Evolutionary conservation across 2,797 vertebrate genomes (phyloP), one percentile per base, ranked within the genome.

Genomic region (Sebastes nivosus): DNA sequence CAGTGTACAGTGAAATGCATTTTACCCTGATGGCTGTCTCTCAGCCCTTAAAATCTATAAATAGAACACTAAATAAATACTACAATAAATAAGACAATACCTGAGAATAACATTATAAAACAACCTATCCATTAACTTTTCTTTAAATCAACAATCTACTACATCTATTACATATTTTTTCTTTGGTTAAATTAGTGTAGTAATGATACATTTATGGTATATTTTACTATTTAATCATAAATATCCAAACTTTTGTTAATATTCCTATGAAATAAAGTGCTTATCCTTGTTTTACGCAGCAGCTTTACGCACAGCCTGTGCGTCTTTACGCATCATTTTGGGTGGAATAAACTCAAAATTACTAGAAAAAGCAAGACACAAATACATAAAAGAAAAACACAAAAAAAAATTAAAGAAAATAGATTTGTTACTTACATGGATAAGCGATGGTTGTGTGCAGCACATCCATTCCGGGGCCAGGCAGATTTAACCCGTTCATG

Each of bases 391-490:
- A 58, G 1, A 18, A 18, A 27, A 27, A 52, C 4, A 55, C 12
- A 1, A 2, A 12, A 36, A 4, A 46, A 12, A 18, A 50, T 12
- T 5, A 2, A 6, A 20, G 9, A 34, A 38, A 61, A 67, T 8
- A 18, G 9, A 13, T 6, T n/a, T 8, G 50, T 52, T 84, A 95
- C 97, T 97, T 92, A 98, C 97, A 96, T 6, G 97, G 96, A 81
- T 97, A 98, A 25, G 96, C 96, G 30, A 97, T 96, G 3, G 97
- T 96, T 0, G 96, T 96, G 89, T 97, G 97, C 24, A 97, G 95
- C 70, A 98, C 86, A 58, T 98, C 97, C 96, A 98, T 96, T 0
- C 96, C 96, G 0, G 96, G 92, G 2, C 94, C 96, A 2, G 96
- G 90, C 89, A 98, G 87, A 72, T 96, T 96, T 90, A 98, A 94